phyloP scores from a whole-genome alignment of 2,888 invertebrate species.

The Oeneis ivallda region DNA sequence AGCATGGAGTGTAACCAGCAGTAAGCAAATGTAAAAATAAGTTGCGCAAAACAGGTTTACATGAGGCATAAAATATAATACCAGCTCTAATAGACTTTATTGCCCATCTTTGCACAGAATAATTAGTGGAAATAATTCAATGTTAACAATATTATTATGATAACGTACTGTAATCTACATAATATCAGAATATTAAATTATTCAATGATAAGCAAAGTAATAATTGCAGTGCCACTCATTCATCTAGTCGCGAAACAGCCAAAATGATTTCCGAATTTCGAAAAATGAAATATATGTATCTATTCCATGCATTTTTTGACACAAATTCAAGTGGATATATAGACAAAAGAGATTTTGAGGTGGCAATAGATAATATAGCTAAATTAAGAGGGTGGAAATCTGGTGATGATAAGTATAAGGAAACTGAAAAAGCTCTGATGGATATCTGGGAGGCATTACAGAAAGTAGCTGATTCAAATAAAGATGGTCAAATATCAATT shows the following conservation, averaged over 20 bases:
- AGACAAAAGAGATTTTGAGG: conserved; percentile 90
- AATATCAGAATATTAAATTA: conserved; percentile 10
- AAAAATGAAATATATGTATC: conserved; percentile 84
- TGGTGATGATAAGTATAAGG: conserved; percentile 84
- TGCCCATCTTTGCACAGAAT: too few species aligned
- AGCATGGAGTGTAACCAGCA: too few species aligned
- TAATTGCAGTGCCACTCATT: background rate
- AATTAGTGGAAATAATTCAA: too few species aligned
- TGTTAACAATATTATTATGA: background rate
- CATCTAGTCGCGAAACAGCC: background rate
- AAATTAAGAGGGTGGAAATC: conserved; percentile 87
- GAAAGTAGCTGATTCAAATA: conserved; percentile 87
- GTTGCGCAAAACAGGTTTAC: too few species aligned
- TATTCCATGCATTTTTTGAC: conserved; percentile 85
- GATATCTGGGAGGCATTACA: conserved; percentile 90
- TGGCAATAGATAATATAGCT: conserved; percentile 91
- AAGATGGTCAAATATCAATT: conserved; percentile 50
- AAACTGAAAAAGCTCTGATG: conserved; percentile 86
- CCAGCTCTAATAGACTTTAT: too few species aligned
- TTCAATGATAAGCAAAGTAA: background rate
- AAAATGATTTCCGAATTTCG: conserved; percentile 86
- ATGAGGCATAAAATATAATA: too few species aligned
- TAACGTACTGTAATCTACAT: background rate
- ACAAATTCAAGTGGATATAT: conserved; percentile 91
- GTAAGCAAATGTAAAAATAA: too few species aligned